Conservation (phyloP, 1,140 invertebrate genomes). For the Solen grandis region DNA sequence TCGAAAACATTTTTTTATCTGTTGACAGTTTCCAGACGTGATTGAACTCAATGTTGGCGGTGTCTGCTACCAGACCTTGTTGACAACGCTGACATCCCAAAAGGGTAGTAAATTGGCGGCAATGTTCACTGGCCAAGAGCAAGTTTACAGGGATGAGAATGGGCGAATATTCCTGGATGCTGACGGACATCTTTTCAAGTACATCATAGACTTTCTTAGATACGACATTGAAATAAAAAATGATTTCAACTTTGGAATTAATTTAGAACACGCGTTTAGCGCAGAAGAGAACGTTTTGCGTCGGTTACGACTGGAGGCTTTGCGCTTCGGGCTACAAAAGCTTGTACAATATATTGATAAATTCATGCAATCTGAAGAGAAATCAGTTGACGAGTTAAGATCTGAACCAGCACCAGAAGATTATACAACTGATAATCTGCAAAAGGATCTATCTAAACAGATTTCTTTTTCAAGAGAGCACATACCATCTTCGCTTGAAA, state of each 20-base stretch:
- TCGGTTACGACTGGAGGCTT: not conserved
- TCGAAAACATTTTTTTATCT: no score
- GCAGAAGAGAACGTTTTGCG: not conserved
- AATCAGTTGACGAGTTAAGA: no score
- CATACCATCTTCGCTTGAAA: not conserved
- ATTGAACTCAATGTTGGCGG: slow-evolving; percentile 36
- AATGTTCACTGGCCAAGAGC: slow-evolving; percentile 30
- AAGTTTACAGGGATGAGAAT: slow-evolving; percentile 26
- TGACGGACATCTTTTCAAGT: not conserved
- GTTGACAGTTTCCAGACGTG: slow-evolving; percentile 40
- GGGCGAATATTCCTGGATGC: slow-evolving; percentile 35
- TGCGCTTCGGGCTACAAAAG: not conserved
- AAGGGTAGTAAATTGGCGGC: slow-evolving; percentile 42
- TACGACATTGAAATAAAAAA: not conserved
- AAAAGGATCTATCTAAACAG: no score
- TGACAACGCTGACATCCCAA: slow-evolving; percentile 24
- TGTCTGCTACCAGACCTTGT: not conserved
- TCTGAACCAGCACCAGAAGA: no score
- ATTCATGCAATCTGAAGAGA: no score
- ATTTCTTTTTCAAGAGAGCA: no score
- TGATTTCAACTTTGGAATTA: not conserved
- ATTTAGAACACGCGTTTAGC: not conserved
- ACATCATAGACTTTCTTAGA: slow-evolving; percentile 19
- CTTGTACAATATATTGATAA: not conserved
- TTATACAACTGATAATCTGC: no score